Percentiles rank a stretch among this genome's conserved stretches.
Conservation (phyloP, 2,113 vertebrate species). For the Ophthalmolycus amberensis region DNA sequence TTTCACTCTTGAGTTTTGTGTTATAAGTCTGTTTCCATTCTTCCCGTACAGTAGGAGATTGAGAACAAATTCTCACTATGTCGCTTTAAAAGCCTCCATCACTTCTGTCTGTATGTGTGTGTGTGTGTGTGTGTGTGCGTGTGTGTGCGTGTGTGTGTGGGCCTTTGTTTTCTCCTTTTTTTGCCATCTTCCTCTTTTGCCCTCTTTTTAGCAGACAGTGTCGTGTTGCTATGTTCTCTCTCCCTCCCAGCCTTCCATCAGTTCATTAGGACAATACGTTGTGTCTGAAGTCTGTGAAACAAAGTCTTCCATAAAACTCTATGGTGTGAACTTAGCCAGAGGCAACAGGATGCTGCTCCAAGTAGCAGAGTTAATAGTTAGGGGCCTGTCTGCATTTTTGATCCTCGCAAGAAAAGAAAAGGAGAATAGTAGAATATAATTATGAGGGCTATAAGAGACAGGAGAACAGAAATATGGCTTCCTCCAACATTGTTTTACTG, state of each 20-base stretch:
- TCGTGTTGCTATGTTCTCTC: conserved; percentile 21
- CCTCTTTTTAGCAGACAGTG: conserved; percentile 15
- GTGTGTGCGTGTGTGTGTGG: not conserved
- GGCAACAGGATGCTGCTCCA: conserved; percentile 62
- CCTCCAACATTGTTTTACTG: not conserved
- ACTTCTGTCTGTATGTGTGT: not conserved
- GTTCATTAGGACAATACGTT: conserved; percentile 64
- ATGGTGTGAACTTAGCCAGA: conserved; percentile 51
- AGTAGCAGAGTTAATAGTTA: conserved; percentile 31
- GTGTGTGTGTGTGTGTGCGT: not conserved
- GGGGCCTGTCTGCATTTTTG: conserved; percentile 1
- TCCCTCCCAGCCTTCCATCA: conserved; percentile 23
- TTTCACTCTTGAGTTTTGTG: not conserved
- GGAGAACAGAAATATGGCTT: not conserved
- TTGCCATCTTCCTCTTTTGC: not conserved
- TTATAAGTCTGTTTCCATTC: not conserved
- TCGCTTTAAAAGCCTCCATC: not conserved
- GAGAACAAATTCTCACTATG: not conserved
- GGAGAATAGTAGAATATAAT: not conserved
- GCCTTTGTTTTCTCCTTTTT: not conserved
- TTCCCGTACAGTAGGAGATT: not conserved
- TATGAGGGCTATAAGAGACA: not conserved
- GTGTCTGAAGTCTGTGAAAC: conserved; percentile 54
- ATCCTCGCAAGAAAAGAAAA: conserved; percentile 15
- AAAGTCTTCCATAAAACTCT: conserved; percentile 62